phyloP scores from a whole-genome alignment of 2,888 invertebrate species.

The Sphaerophoria taeniata region DNA sequence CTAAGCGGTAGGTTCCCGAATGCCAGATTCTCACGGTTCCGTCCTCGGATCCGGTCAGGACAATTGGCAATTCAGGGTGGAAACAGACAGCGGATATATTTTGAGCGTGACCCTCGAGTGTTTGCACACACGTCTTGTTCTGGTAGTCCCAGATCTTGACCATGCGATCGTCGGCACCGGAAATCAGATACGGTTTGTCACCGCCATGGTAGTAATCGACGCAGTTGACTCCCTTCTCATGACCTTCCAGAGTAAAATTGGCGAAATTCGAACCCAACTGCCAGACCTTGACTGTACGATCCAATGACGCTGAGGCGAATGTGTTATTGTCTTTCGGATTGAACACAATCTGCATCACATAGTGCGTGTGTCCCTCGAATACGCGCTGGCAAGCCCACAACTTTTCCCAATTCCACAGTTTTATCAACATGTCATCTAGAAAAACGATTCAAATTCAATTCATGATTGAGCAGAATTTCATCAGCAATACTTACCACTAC shows the following conservation, averaged over 20 bases:
- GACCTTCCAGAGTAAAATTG: conserved; percentile 98
- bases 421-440: conserved; percentile 98
- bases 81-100: conserved; percentile 98
- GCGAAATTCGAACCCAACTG: conserved; percentile 98
- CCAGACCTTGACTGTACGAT: conserved; percentile 99
- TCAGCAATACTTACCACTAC: conserved; percentile 90
- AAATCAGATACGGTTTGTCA: conserved; percentile 99
- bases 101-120: conserved; percentile 97
- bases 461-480: too few species aligned
- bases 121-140: conserved; percentile 99
- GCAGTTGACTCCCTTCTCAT: conserved; percentile 99
- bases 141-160: conserved; percentile 99
- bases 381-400: conserved; percentile 99
- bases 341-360: conserved; percentile 99
- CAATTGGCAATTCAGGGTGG: conserved; percentile 98
- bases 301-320: conserved; percentile 99
- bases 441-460: too few species aligned
- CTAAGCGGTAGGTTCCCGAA: conserved; percentile 98
- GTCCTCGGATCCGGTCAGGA: conserved; percentile 98
- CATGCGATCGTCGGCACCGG: conserved; percentile 98
- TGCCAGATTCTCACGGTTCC: conserved; percentile 99
- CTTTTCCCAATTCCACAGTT: conserved; percentile 99
- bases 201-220: conserved; percentile 99
- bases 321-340: conserved; percentile 99
- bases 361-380: conserved; percentile 99